Evolutionary conservation across 2,113 vertebrate genomes (phyloP).

Genomic region (Nerophis lumbriciformis): DNA sequence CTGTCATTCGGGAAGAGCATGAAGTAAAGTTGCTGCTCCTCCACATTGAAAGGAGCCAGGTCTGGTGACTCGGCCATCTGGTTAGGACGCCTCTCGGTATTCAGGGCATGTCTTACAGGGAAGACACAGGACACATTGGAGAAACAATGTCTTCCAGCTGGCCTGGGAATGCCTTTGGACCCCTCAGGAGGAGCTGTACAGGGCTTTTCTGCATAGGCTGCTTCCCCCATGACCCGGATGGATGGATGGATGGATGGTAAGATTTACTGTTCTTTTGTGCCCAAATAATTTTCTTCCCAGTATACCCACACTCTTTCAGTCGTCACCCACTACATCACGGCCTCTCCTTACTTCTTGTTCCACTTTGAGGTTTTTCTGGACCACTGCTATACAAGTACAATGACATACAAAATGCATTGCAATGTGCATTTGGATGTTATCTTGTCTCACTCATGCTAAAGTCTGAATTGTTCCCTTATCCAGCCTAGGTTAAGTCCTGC

Average conservation of each 20-base stretch:
- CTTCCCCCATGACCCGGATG: neutral
- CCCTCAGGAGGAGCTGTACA: no score
- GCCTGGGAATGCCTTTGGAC: no score
- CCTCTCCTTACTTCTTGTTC: neutral
- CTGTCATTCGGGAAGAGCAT: no score
- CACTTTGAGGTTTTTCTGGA: neutral
- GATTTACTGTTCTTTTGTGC: neutral
- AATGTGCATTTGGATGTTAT: conserved; percentile 4
- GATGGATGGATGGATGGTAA: neutral
- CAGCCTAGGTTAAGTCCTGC: conserved; percentile 1
- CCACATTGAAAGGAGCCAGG: no score
- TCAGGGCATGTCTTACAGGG: no score
- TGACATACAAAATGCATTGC: neutral
- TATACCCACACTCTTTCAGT: neutral
- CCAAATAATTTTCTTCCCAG: neutral
- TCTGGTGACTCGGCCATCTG: no score
- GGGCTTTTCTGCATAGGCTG: no score
- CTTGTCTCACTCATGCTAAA: neutral
- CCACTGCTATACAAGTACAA: neutral
- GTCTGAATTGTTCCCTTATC: conserved; percentile 6
- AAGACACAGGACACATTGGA: no score
- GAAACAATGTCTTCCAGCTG: no score
- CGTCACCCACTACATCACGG: no score
- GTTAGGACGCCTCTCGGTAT: no score
- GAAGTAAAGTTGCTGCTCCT: no score